Evolutionary conservation across 2,113 vertebrate species (phyloP).

Genomic region (Corydoras sp.): DNA sequence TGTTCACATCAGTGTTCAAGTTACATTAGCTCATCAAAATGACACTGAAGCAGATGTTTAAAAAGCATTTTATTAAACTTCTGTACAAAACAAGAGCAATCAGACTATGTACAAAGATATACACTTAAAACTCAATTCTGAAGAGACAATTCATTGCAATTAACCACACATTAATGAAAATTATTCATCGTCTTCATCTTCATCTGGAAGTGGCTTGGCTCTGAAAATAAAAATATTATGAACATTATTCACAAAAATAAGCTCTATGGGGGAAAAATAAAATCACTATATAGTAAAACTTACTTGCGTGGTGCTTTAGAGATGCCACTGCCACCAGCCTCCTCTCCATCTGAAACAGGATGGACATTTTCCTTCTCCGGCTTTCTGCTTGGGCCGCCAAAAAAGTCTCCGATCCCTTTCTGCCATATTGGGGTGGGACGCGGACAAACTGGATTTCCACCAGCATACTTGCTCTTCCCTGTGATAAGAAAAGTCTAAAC

Average conservation of each 20-base stretch:
- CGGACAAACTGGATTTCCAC: constrained; percentile 77
- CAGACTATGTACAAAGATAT: constrained; percentile 63
- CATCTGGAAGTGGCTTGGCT: constrained; percentile 57
- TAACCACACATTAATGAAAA: neutral
- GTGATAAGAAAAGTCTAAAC: constrained; percentile 18
- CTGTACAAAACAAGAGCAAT: constrained; percentile 48
- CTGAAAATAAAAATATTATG: constrained; percentile 38
- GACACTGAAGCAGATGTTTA: neutral
- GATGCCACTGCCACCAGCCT: constrained; percentile 73
- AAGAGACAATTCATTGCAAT: neutral
- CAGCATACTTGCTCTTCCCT: constrained; percentile 73
- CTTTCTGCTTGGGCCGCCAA: constrained; percentile 65
- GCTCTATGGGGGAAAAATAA: too few species aligned
- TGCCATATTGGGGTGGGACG: constrained; percentile 84
- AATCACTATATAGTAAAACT: neutral
- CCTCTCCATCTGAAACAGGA: constrained; percentile 58
- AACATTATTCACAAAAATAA: neutral
- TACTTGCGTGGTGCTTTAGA: constrained; percentile 70
- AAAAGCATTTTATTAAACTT: constrained; percentile 50
- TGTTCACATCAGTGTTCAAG: neutral
- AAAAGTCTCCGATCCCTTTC: constrained; percentile 84
- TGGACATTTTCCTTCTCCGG: constrained; percentile 72
- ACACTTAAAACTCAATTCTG: constrained; percentile 44
- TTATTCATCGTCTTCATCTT: constrained; percentile 53
- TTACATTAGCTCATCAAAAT: neutral